These are phyloP conservation scores for Zosterops borbonicus DNA, from an alignment of 2,113 vertebrate genomes.

Conservation along the genomic window DNA sequence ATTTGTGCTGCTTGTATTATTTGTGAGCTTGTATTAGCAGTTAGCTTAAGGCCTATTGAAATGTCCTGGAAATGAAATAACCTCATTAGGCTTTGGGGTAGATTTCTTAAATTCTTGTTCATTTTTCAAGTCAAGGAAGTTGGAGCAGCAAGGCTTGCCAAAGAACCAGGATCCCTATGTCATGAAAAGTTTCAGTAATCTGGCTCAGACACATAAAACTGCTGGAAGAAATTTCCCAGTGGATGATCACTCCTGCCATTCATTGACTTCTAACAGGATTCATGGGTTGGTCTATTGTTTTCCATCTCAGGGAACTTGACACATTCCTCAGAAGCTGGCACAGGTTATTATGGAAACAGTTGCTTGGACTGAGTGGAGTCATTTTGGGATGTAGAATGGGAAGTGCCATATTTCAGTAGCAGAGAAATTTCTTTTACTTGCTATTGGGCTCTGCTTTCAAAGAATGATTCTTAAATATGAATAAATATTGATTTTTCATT, in stretches of 20 bases:
- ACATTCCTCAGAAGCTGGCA: background rate
- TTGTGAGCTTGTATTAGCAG: background rate
- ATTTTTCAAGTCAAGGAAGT: background rate
- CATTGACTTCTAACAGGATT: background rate
- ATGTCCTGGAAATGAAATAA: background rate
- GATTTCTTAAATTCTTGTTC: background rate
- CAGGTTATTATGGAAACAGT: background rate
- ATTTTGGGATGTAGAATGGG: background rate
- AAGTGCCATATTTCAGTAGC: background rate
- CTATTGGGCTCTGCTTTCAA: background rate
- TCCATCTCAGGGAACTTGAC: background rate
- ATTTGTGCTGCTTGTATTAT: background rate
- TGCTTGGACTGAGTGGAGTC: background rate
- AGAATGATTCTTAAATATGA: background rate
- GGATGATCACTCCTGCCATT: background rate
- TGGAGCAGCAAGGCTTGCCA: background rate
- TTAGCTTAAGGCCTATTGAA: background rate
- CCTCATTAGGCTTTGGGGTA: background rate
- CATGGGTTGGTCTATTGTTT: background rate
- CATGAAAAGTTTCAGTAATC: background rate
- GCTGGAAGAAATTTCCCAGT: background rate
- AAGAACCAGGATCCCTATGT: background rate
- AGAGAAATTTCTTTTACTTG: background rate
- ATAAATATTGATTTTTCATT: conserved; percentile 17
- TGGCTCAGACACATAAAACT: background rate